A percentile compares a stretch with the other conserved stretches of the same genome.
phyloP scores from a whole-genome alignment of 2,113 vertebrate species.

The Nannobrachium achirus region DNA sequence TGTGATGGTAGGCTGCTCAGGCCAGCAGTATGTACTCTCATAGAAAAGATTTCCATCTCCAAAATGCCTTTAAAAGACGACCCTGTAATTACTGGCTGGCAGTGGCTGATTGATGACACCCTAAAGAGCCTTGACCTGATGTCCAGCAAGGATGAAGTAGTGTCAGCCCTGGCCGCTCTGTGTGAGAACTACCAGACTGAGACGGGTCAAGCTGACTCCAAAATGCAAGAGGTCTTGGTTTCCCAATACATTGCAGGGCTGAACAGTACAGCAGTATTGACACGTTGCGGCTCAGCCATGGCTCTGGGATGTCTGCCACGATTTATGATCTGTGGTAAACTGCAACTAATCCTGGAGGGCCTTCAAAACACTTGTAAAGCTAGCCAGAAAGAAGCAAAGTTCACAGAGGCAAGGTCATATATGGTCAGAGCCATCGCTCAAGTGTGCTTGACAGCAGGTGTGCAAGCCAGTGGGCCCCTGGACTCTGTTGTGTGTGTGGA shows the following conservation, averaged over 20 bases:
- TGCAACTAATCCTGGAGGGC: conserved; percentile 88
- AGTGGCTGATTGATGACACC: conserved; percentile 89
- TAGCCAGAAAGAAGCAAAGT: conserved; percentile 73
- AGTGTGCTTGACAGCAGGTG: conserved; percentile 85
- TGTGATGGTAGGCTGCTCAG: conserved; percentile 94
- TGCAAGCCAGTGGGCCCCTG: conserved; percentile 72
- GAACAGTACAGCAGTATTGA: conserved; percentile 83
- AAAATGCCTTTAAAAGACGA: conserved; percentile 89
- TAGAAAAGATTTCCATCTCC: conserved; percentile 91
- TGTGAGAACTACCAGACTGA: conserved; percentile 83
- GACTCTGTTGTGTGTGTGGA: conserved; percentile 82
- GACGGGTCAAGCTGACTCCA: conserved; percentile 73
- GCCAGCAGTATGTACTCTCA: conserved; percentile 91
- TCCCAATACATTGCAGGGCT: conserved; percentile 83
- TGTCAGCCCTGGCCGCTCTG: conserved; percentile 85
- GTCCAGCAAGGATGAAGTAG: conserved; percentile 83
- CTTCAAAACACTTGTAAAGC: conserved; percentile 79
- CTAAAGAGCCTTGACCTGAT: conserved; percentile 84
- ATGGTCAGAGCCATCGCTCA: conserved; percentile 85
- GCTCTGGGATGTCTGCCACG: conserved; percentile 89
- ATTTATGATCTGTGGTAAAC: conserved; percentile 84
- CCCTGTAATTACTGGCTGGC: conserved; percentile 85
- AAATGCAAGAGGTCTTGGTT: conserved; percentile 83
- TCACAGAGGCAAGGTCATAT: conserved; percentile 90
- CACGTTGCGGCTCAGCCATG: conserved; percentile 88